Conservation (phyloP, 2,797 vertebrate genomes). For the Catharus ustulatus region DNA sequence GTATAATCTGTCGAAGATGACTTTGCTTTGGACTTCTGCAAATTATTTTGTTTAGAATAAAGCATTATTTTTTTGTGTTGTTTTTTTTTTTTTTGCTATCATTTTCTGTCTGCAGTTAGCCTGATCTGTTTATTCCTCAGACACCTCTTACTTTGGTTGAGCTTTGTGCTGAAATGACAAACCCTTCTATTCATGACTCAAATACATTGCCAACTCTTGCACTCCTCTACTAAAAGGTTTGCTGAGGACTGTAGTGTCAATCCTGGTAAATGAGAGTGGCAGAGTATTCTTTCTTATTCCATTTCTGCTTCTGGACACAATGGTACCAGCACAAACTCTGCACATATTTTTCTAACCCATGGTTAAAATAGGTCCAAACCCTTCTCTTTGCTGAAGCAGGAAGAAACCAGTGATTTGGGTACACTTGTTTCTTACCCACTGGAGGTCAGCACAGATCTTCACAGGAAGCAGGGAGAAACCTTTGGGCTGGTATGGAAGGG, state of each 20-base stretch:
- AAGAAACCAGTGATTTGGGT: not conserved
- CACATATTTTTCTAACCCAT: not conserved
- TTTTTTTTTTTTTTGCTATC: accelerated
- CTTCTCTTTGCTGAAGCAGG: not conserved
- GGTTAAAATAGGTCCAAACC: not conserved
- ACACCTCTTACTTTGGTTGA: not conserved
- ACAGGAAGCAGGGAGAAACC: not conserved
- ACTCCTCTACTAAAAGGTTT: not conserved
- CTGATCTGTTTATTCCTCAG: not conserved
- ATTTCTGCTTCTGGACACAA: not conserved
- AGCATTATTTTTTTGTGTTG: not conserved
- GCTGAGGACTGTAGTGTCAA: not conserved
- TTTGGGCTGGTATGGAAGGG: not conserved
- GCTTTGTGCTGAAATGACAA: not conserved
- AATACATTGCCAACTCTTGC: not conserved
- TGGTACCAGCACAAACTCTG: not conserved
- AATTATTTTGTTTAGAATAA: not conserved
- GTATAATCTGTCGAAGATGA: not conserved
- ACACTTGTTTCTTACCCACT: conserved; percentile 20
- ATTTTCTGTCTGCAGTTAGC: not conserved
- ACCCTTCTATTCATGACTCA: not conserved
- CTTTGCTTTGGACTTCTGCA: not conserved
- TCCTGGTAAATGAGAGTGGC: not conserved
- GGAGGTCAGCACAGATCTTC: conserved; percentile 64
- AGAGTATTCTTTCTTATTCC: not conserved